Evolutionary conservation across 2,113 vertebrate species (phyloP), one percentile per base, ranked within the genome.

Genomic region (Glareola pratincola): DNA sequence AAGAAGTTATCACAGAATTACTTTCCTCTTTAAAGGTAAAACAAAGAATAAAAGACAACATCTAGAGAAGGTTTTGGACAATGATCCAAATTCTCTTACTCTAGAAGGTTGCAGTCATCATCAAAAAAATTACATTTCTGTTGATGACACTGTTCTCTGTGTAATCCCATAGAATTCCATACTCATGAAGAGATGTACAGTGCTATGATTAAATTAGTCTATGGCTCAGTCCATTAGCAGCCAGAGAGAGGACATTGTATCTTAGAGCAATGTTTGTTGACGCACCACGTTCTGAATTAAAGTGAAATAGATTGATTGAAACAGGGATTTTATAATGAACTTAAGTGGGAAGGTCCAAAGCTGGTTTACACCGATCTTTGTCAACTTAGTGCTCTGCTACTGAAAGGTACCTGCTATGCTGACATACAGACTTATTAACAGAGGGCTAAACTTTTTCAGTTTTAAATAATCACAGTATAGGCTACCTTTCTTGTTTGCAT

Each of bases 131-230:
- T 5, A n/a, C 1, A 1, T 23, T 51, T 86, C 34, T 75, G 32
- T 13, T 21, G 24, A 39, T 30, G 16, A 21, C 27, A 29, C 39
- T 41, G 17, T 37, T 69, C 26, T 76, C 51, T 62, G 13, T 84
- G 41, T 41, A 36, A 85, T 57, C 37, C 56, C 36, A 24, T 3
- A 8, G 45, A 56, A 82, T 32, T 48, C 30, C 24, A 26, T 13
- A 29, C 1, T 5, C 34, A 37, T 22, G 20, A 43, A 16, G 34
- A 59, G 32, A 12, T 10, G 16, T 24, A 12, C 0, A 0, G 43
- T 43, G n/a, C 32, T 48, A 6, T 30, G 30, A 60, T 56, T 34
- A 59, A 39, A 37, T 32, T 51, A 56, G 27, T 16, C 10, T 27
- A 8, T 30, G 53, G 53, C 24, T 67, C 4, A 0, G 54, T 10